Base-by-base conservation (phyloP, 2,113 vertebrate genomes). In the Lampris incognitus region DNA sequence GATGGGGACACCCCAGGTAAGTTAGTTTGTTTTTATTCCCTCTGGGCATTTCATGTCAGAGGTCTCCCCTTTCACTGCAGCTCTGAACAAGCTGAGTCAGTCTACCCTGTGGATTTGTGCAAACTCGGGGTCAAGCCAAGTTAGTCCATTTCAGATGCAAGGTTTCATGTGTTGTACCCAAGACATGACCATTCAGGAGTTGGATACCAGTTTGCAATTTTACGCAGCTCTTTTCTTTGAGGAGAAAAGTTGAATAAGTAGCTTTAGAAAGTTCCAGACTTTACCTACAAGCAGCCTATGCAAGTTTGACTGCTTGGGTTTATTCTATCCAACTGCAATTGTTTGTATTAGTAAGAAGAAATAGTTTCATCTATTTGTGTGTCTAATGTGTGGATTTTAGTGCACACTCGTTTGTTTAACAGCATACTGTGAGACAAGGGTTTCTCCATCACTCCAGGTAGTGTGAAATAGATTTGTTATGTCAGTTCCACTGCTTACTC, bases 1-100 rank as follows among this genome's bases (percentile, higher is more conserved):
- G 86, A 81, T 8, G 86, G 83, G 36, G 81, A 83, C 4, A 6
- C 87, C 54, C 58, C 87, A 90, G 88, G 91, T 92, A 78, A 88
- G 86, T 67, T 13, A 1, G 10, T 4, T 38, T n/a, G 73, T 72
- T 36, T 64, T 51, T 8, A 38, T 37, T 44, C 49, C 38, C 2
- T 1, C 61, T 60, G 46, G 13, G 24, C 70, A 24, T 24, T 24
- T 24, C 24, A 24, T 24, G 24, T 24, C 24, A 24, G 24, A 24
- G 24, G 24, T 24, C 24, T 24, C 24, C 24, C 24, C 24, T 24
- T 24, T 24, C 24, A 24, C 24, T 24, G 24, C 24, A 24, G 24
- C 24, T 24, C 24, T 24, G 24, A 24, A 24, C 24, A 24, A 24
- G 24, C 24, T 24, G 24, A 24, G 24, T 24, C 24, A 24, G 24